Base-by-base conservation (phyloP, 2,888 invertebrate species). In the Lasioglossum lativentre region DNA sequence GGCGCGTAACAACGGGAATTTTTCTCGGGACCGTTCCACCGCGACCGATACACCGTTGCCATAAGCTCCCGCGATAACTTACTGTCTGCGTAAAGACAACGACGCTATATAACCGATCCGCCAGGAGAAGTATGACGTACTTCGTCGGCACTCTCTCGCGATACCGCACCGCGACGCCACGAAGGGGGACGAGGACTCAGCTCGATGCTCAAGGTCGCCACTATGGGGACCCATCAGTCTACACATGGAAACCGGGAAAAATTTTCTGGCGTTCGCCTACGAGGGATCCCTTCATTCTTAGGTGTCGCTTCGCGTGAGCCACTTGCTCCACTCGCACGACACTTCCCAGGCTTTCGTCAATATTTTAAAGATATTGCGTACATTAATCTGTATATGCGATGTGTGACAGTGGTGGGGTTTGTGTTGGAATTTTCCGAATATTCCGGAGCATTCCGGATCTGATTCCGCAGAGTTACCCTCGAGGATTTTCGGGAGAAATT, bases 11-110 rank as follows among this genome's bases (percentile, higher is more conserved):
- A 77, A 79, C 78, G 73, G 79, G 78, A 82, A 86, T 90, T 88
- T 89, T 85, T 88, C 88, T 83, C 80, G 56, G 52, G 52, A 72
- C 81, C 81, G 78, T 85, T 80, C 76, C 80, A 76, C 63, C 77
- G 66, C 74, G 77, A 86, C 86, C 85, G 80, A 88, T 88, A 78
- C 84, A 78, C 71, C 71, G 52, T 66, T 66, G 66, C 52, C 86
- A 68, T 82, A 82, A 88, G 84, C 84, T 87, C 63, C 68, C 68
- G 52, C 80, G 80, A 75, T 86, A 88, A 88, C 85, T 88, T 88
- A 88, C 75, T 42, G 79, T 78, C 70, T 70, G 81, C 52, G 42
- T 70, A 76, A 79, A 76, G 68, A 79, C 76, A 79, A 82, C 78
- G 47, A 30, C 68, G 76, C 80, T 79, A 75, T 40, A 80, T 56